phyloP scores from a whole-genome alignment of 35 echinoderm and acorn worm species.

The Holothuria glaberrima region DNA sequence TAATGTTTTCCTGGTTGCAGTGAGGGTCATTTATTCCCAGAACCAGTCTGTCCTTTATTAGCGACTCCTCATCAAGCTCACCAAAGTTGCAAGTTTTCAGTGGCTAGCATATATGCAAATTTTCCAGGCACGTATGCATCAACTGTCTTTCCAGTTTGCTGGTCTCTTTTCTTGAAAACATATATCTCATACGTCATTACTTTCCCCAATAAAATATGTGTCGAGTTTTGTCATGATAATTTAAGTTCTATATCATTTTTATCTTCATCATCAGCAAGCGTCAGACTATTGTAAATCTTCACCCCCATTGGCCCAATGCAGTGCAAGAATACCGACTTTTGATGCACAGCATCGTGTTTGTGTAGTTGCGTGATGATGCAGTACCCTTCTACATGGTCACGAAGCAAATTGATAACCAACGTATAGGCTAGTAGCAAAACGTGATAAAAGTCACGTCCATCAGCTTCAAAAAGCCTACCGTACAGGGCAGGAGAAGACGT shows the following conservation, averaged over 20 bases:
- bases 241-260: slow-evolving; percentile 25
- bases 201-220: too few species aligned
- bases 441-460: too few species aligned
- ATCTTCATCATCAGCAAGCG: too few species aligned
- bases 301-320: too few species aligned
- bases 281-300: too few species aligned
- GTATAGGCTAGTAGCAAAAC: too few species aligned
- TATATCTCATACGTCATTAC: slow-evolving; percentile 34
- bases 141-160: slow-evolving; percentile 24
- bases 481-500: too few species aligned
- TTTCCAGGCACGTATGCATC: slow-evolving; percentile 29
- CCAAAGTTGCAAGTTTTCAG: slow-evolving; percentile 51
- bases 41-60: slow-evolving; percentile 4
- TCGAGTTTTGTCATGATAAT: slow-evolving; percentile 31
- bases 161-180: slow-evolving; percentile 54
- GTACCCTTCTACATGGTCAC: too few species aligned
- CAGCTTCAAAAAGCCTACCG: too few species aligned
- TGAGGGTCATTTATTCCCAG: too few species aligned
- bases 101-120: slow-evolving; percentile 18
- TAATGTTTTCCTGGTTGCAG: slow-evolving; percentile 32
- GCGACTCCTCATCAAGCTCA: background rate
- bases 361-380: slow-evolving; percentile 32
- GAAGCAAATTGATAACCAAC: too few species aligned
- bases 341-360: slow-evolving; percentile 4
- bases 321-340: too few species aligned